phyloP scores from a whole-genome alignment of 2,113 vertebrate genomes.

The Pseudorectes ferrugineus region DNA sequence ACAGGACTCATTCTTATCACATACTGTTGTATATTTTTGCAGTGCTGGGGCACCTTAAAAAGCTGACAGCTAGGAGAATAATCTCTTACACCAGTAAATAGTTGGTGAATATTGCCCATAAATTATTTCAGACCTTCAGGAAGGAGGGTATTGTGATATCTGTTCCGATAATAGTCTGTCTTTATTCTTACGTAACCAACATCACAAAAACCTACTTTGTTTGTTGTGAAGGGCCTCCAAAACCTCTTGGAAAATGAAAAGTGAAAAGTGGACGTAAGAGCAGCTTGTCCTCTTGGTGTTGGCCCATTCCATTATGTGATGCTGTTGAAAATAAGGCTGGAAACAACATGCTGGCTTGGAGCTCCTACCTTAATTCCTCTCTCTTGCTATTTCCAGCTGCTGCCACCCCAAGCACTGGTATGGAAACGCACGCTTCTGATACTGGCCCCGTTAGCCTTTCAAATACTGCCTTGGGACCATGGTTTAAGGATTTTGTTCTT shows the following conservation, averaged over 20 bases:
- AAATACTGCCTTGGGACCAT: not conserved
- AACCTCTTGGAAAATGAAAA: not conserved
- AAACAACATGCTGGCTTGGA: not conserved
- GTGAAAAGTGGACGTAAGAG: not conserved
- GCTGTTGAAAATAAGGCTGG: not conserved
- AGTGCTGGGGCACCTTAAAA: not conserved
- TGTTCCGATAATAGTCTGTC: not conserved
- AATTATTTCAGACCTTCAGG: not conserved
- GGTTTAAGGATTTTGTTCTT: not conserved
- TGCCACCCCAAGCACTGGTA: not conserved
- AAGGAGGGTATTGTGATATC: not conserved
- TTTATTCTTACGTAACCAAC: not conserved
- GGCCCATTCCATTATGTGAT: not conserved
- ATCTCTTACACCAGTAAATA: not conserved
- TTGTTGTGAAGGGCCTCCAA: not conserved
- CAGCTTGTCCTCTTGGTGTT: not conserved
- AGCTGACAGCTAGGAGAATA: not conserved
- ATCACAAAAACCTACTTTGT: not conserved
- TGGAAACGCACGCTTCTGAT: not conserved
- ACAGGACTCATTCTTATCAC: not conserved
- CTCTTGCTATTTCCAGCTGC: not conserved
- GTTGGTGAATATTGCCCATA: not conserved
- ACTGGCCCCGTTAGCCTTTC: not conserved
- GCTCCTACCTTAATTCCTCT: not conserved
- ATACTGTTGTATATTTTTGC: not conserved